These are phyloP conservation scores for Allobates femoralis DNA, from an alignment of 2,797 vertebrate genomes.

Conservation along the genomic window DNA sequence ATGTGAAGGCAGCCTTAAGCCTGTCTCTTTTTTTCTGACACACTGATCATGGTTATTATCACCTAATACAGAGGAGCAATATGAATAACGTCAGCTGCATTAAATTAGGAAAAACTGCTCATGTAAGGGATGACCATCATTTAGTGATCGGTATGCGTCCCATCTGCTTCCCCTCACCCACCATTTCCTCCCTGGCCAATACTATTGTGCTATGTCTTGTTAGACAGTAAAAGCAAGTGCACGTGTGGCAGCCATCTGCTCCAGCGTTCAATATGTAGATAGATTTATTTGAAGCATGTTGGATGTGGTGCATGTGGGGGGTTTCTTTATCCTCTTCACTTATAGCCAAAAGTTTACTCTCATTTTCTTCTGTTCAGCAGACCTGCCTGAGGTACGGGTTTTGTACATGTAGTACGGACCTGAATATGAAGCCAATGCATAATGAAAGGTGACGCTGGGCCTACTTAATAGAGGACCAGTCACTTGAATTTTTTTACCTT, in stretches of 20 bases:
- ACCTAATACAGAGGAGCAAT: too few relatives aligned
- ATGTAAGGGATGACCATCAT: neutral
- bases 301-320: neutral
- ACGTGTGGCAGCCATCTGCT: constrained; percentile 6
- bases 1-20: too few relatives aligned
- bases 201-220: neutral
- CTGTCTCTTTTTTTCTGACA: too few relatives aligned
- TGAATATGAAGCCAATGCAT: neutral
- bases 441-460: neutral
- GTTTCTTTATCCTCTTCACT: neutral
- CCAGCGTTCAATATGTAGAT: neutral
- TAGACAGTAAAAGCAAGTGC: neutral
- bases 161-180: constrained; percentile 5
- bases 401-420: neutral
- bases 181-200: neutral
- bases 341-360: too few relatives aligned
- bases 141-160: neutral
- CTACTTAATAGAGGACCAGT: too few relatives aligned
- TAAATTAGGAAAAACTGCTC: neutral
- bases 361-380: too few relatives aligned
- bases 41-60: too few relatives aligned
- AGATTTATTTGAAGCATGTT: neutral
- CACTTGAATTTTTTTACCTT: too few relatives aligned
- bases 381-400: too few relatives aligned
- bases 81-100: too few relatives aligned